These are phyloP conservation scores for Acestrorhynchus altus DNA, from an alignment of 2,797 vertebrate species.

Conservation along the genomic window DNA sequence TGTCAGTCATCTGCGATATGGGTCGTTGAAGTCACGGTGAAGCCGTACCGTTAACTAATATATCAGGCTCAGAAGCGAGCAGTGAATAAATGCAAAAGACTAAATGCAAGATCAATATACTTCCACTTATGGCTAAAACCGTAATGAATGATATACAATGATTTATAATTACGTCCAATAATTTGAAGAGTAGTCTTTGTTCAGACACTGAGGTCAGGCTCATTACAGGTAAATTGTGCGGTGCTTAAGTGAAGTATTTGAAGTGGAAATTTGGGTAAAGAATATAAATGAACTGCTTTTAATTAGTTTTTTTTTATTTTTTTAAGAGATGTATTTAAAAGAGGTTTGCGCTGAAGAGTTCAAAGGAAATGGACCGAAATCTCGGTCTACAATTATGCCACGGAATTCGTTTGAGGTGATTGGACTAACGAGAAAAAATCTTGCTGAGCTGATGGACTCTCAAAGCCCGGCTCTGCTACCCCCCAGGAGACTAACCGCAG, in stretches of 20 bases:
- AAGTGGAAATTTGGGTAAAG: slow-evolving; percentile 26
- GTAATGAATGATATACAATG: not conserved
- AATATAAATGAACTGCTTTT: slow-evolving; percentile 18
- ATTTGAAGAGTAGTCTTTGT: slow-evolving; percentile 3
- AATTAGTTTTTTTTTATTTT: too few species aligned
- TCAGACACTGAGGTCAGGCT: not conserved
- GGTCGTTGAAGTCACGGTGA: not conserved
- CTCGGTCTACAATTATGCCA: slow-evolving; percentile 5
- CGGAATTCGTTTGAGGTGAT: slow-evolving; percentile 14
- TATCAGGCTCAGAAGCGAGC: not conserved
- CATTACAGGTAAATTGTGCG: slow-evolving; percentile 17
- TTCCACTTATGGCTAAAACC: not conserved
- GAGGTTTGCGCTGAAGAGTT: slow-evolving; percentile 15
- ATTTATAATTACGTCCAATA: not conserved
- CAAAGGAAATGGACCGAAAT: slow-evolving; percentile 9
- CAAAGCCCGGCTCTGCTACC: slow-evolving; percentile 34
- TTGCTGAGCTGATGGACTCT: slow-evolving; percentile 45
- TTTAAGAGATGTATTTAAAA: slow-evolving; percentile 12
- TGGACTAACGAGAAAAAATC: slow-evolving; percentile 35
- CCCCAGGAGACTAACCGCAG: slow-evolving; percentile 43
- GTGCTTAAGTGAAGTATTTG: slow-evolving; percentile 17
- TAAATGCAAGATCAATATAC: not conserved
- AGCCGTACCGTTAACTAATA: not conserved
- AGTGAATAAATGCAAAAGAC: not conserved
- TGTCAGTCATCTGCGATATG: too few species aligned